Conservation (phyloP, 2,888 invertebrate species). For the Hypselothyrea guttata region DNA sequence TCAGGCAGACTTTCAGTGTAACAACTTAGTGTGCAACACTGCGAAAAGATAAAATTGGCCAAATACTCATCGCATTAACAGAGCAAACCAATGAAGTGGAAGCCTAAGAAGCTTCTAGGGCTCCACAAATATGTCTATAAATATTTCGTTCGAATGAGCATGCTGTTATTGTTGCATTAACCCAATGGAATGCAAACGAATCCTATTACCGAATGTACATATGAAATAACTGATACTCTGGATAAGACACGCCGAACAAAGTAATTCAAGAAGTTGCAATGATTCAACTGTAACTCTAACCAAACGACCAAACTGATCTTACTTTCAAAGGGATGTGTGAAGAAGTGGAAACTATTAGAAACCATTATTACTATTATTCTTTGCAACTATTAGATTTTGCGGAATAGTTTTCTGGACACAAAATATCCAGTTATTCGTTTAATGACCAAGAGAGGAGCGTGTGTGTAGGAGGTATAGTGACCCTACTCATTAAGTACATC, state of each 20-base stretch:
- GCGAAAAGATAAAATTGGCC: conserved; percentile 31
- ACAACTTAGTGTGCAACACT: conserved; percentile 16
- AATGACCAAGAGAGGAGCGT: conserved; percentile 5
- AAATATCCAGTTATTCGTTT: not conserved
- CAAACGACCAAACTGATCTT: too few species aligned
- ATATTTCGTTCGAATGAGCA: conserved; percentile 41
- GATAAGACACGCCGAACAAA: too few species aligned
- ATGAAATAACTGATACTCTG: too few species aligned
- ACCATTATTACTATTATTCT: conserved; percentile 7
- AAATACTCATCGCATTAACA: conserved; percentile 13
- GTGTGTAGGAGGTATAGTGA: conserved; percentile 29
- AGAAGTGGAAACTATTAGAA: conserved; percentile 19
- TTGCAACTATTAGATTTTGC: too few species aligned
- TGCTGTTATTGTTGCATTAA: conserved; percentile 27
- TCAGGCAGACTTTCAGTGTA: conserved; percentile 42
- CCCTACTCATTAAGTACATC: conserved; percentile 44
- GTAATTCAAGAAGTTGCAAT: too few species aligned
- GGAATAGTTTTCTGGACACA: not conserved
- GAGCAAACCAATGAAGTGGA: not conserved
- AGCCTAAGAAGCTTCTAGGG: conserved; percentile 15
- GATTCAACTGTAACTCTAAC: too few species aligned
- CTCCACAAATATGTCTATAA: conserved; percentile 39
- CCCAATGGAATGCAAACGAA: conserved; percentile 55
- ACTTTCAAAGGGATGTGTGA: too few species aligned
- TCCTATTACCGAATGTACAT: conserved; percentile 24